Conservation (phyloP, 2,797 vertebrate genomes). For the Peromyscus melanophrys region DNA sequence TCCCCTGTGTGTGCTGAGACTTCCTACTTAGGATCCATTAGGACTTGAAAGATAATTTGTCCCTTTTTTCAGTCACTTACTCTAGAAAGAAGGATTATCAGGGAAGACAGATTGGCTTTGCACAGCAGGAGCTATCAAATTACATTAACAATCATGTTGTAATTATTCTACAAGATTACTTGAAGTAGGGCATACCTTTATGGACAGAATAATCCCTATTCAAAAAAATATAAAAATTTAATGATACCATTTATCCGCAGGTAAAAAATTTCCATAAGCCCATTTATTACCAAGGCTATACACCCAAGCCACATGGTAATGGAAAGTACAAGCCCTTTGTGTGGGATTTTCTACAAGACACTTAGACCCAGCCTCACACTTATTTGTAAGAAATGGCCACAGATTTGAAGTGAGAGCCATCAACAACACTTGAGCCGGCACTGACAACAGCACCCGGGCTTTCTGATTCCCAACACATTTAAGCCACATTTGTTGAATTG, state of each 20-base stretch:
- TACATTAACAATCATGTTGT: conserved; percentile 33
- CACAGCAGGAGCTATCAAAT: conserved; percentile 39
- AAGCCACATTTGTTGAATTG: neutral
- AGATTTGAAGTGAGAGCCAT: neutral
- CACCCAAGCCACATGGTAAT: neutral
- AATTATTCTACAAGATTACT: conserved; percentile 56
- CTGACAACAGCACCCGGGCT: neutral
- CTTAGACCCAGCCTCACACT: neutral
- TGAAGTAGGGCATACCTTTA: conserved; percentile 16
- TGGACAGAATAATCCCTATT: conserved; percentile 32
- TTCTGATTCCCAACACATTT: neutral
- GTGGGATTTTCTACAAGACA: neutral
- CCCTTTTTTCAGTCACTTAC: conserved; percentile 56
- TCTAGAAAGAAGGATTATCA: neutral
- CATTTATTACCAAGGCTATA: conserved; percentile 2
- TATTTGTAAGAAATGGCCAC: neutral
- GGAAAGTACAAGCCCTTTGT: neutral
- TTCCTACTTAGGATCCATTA: neutral
- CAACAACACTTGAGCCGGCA: neutral
- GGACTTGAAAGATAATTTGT: conserved; percentile 46
- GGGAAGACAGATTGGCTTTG: conserved; percentile 56
- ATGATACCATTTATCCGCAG: neutral
- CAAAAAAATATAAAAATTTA: conserved; percentile 41
- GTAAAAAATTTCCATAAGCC: conserved; percentile 42
- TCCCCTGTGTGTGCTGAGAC: conserved; percentile 24